Base-by-base conservation (phyloP, 1,140 invertebrate species). In the Neelides sp. region DNA sequence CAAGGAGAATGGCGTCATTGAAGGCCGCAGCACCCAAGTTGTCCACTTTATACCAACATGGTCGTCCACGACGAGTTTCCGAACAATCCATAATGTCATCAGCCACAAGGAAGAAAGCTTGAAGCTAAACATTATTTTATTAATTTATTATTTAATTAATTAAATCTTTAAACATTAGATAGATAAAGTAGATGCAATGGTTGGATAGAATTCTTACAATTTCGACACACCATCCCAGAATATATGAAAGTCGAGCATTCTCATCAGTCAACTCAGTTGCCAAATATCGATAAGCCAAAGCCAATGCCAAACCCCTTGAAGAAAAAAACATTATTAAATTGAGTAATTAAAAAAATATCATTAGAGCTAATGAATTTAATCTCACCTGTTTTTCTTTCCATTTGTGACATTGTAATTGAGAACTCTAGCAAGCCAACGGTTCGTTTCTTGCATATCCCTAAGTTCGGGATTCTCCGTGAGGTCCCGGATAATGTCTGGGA, bases 211-310 rank as follows among this genome's bases (percentile, higher is more conserved):
- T n/a, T n/a, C 76, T 71, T 70, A 93, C 88, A 78, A 93, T 77
- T 79, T 96, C 91, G 40, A 87, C 73, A 67, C 88, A 93, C 92
- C 91, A 97, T 49, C 88, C 91, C 61, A 96, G 71, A 53, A 94
- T 79, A 54, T 85, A 79, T 0, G 85, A 83, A 23, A 82, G 63
- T 61, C 79, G 76, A 27, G 91, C 66, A 61, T 86, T 85, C 61
- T 91, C 84, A 0, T 82, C 77, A 1, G 80, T 83, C 2, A 82
- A 64, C 41, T 76, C 55, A 27, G 57, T 32, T n/a, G 64, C 64
- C 7, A 96, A 64, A 65, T 79, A 75, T 65, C 79, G 82, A 63
- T 86, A 94, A 0, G 88, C 78, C 15, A 82, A 71, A 0, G 90
- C 78, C 1, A 87, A 76, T 0, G 85, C 74, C 41, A 94, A 67